Percentiles rank a stretch among this genome's conserved stretches.
Evolutionary conservation across 2,888 invertebrate genomes (phyloP).

Genomic region (Choristoneura rosaceana): DNA sequence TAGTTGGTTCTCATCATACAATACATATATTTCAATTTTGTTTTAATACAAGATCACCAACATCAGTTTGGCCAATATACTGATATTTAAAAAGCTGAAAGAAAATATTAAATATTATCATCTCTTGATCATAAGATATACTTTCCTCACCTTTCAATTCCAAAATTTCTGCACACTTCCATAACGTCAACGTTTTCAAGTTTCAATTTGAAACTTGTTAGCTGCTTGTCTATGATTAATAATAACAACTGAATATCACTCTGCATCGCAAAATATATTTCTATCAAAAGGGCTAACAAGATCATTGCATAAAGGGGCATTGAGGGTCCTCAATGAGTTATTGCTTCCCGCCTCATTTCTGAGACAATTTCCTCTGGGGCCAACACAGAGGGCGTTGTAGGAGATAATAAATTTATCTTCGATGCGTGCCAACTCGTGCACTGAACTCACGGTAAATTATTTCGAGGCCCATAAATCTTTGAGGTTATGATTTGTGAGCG

Average conservation of each 20-base stretch:
- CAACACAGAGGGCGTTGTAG: slow-evolving; percentile 71
- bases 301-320: slow-evolving; percentile 68
- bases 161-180: no score
- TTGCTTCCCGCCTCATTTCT: slow-evolving; percentile 73
- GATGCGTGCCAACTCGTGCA: slow-evolving; percentile 53
- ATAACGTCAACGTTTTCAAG: no score
- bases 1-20: no score
- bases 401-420: slow-evolving; percentile 72
- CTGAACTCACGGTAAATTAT: slow-evolving; percentile 44
- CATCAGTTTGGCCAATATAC: no score
- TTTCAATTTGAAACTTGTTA: no score
- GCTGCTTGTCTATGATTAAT: no score
- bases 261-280: slow-evolving; percentile 25
- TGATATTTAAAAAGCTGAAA: no score
- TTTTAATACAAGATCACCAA: no score
- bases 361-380: slow-evolving; percentile 78
- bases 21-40: no score
- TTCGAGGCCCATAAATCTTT: slow-evolving; percentile 38
- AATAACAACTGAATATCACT: not conserved
- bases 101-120: no score
- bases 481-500: slow-evolving; percentile 41
- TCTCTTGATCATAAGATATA: no score
- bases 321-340: slow-evolving; percentile 73
- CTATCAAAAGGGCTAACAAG: slow-evolving; percentile 56
- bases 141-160: no score